Evolutionary conservation across 2,888 invertebrate species (phyloP), one percentile per base, ranked within the genome.

Genomic region (Junonia oenone): DNA sequence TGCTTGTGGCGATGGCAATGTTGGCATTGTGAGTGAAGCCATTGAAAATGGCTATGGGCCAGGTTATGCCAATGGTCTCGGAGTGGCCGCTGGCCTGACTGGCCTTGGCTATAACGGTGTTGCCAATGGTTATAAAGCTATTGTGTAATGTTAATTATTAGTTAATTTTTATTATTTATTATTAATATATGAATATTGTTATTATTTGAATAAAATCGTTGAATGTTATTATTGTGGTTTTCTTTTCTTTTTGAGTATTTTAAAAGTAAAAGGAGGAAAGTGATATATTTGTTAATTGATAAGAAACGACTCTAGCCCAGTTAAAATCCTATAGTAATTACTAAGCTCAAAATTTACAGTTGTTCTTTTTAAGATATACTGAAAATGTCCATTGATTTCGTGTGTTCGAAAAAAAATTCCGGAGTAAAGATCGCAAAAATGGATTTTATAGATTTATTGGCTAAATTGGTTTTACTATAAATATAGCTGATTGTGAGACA

Each of bases 21-120:
- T 68, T n/a, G 68, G 66, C 0, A 63, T 67, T 6, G 51, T 56
- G 3, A 61, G 61, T 15, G 66, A 68, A 43, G 59, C 55, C 14
- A 6, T 22, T 6, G 51, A 52, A 17, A 48, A 58, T 47, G 52
- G 45, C 43, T 52, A 48, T n/a, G 51, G 51, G 0, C 53, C 49
- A 26, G 40, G 29, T 15, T 37, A 27, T 31, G 27, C 45, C 8
- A 43, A 22, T 33, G 26, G 15, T 14, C 19, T 19, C 13, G 52
- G 31, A 11, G 1, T 3, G 8, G 47, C 13, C 22, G 43, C 48
- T 47, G 53, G 53, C 0, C 0, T 49, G 1, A 4, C 49, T 37
- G 49, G 45, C 26, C n/a, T 43, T 11, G 53, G 47, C 26, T 48
- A 35, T 2, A 48, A 54, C 2, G 45, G 13, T 1, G 11, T 35